phyloP scores from a whole-genome alignment of 1,140 invertebrate species.

The Scylla paramamosain region DNA sequence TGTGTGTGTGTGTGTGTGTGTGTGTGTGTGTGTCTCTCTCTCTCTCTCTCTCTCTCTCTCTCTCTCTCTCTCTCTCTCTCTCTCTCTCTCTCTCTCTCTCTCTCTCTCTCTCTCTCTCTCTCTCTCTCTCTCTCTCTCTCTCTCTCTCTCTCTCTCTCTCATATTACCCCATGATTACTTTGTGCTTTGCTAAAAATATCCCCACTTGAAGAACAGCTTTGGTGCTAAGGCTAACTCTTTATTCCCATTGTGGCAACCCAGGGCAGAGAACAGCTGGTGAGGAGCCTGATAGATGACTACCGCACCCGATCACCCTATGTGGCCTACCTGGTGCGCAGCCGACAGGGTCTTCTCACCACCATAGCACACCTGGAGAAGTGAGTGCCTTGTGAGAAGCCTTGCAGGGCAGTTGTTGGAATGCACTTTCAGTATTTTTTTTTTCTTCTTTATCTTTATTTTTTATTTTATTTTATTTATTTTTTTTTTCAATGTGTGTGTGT shows the following conservation, averaged over 20 bases:
- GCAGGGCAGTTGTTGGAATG: not conserved
- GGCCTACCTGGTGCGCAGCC: conserved; percentile 91
- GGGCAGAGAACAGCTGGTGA: conserved; percentile 87
- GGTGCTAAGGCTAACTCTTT: not conserved
- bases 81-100: no score
- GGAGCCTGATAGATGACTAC: conserved; percentile 91
- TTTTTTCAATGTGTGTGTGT: conserved; percentile 70
- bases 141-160: no score
- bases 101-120: no score
- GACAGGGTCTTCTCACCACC: conserved; percentile 90
- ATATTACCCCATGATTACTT: no score
- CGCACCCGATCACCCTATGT: conserved; percentile 89
- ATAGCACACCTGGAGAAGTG: conserved; percentile 88
- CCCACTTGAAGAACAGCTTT: not conserved
- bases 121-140: no score
- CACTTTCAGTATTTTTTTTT: not conserved
- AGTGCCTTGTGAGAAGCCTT: not conserved
- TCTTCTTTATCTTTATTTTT: not conserved
- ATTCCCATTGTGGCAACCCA: conserved; percentile 36
- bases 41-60: no score
- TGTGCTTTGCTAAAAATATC: not conserved
- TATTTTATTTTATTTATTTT: conserved; percentile 47
- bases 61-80: no score
- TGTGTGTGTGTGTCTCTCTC: not conserved
- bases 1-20: not conserved